Conservation (phyloP, 35 echinoderm and acorn worm species). For the Nesometra sesokonis region DNA sequence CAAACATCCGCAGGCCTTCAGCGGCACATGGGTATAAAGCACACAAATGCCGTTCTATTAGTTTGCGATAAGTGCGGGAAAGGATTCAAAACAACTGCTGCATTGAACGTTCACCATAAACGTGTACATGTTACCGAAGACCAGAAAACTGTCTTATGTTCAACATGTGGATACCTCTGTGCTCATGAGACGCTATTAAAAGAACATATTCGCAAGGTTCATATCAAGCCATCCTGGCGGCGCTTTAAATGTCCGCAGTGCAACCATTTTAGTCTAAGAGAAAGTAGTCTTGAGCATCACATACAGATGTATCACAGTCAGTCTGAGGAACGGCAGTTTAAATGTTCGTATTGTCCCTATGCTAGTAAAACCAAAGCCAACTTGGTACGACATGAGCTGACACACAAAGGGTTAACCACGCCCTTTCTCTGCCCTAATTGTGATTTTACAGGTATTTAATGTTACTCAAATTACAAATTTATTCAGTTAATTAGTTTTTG, state of each 20-base stretch:
- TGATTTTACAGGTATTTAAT: background rate
- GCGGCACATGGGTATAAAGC: background rate
- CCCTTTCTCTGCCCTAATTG: background rate
- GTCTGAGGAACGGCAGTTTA: background rate
- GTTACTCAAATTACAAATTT: background rate
- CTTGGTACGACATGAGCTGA: background rate
- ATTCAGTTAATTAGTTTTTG: too few species aligned
- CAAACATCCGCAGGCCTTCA: background rate
- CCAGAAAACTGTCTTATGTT: background rate
- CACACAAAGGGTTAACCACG: background rate
- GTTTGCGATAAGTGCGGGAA: background rate
- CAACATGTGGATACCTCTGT: background rate
- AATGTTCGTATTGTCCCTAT: background rate
- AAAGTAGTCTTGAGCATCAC: background rate
- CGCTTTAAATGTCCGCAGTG: background rate
- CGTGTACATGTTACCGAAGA: background rate
- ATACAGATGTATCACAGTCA: background rate
- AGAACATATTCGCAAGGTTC: background rate
- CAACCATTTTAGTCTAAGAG: background rate
- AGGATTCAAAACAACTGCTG: background rate
- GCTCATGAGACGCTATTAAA: background rate
- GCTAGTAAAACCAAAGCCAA: background rate
- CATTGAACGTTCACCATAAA: background rate
- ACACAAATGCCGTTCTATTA: background rate
- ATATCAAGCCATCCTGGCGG: background rate